Evolutionary conservation across 2,888 invertebrate species (phyloP), one percentile per base, ranked within the genome.

Genomic region (Dryococelus australis): DNA sequence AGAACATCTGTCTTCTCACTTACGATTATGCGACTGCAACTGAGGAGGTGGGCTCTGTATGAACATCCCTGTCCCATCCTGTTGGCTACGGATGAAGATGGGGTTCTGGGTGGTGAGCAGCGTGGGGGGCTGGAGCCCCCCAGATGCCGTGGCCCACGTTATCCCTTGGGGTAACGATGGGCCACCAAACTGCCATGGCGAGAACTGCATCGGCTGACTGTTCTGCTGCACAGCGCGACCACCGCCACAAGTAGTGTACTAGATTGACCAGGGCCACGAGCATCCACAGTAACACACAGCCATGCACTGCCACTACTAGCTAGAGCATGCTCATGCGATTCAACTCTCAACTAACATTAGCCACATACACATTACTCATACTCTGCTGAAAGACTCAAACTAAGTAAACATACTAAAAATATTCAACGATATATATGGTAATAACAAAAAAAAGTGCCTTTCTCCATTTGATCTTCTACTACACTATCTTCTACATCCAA

Each of bases 81-180:
- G 95, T 91, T 97, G 97, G 28, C 97, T 96, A 80, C 97, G 93
- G 89, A 98, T 97, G 92, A 96, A 96, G 90, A 97, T 97, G 12
- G 96, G 96, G 93, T 97, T 97, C 26, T 95, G 96, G 0, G 96
- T 94, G 0, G 93, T 92, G 13, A 93, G 92, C 20, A 96, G 93
- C 9, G 97, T 94, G 24, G 88, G 88, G 88, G 0, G 96, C 95
- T 95, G 97, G 43, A 91, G 88, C 80, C 86, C 86, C 20, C 88
- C 88, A 8, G 89, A 88, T 27, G 91, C 91, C n/a, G 91, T 90
- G 0, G 97, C 94, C 97, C 97, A 97, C 88, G 96, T 94, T 87
- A 96, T 95, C 13, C 92, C 92, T 91, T 95, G 96, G 5, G 96
- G 96, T 89, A 96, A 92, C 0, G 95, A 94, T 43, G 95, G 94